Evolutionary conservation across 1,140 invertebrate genomes (phyloP), one percentile per base, ranked within the genome.

Genomic region (Cyclina sinensis): DNA sequence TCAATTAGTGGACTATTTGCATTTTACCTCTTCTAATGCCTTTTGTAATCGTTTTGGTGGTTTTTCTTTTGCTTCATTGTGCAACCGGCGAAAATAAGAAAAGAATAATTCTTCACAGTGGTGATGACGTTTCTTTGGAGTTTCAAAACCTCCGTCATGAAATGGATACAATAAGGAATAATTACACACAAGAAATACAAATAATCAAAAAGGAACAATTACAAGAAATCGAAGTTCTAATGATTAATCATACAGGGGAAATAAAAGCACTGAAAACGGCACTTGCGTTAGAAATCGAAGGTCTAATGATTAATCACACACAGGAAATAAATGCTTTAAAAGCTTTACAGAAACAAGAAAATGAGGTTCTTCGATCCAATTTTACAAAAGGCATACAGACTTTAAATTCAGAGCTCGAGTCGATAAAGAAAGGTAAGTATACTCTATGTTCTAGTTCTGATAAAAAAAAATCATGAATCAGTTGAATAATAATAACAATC

Each of bases 81-180:
- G n/a, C n/a, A n/a, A n/a, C n/a, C n/a, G n/a, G n/a, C 43, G 70
- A 74, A 21, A n/a, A 48, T 5, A 35, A 74, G 5, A 43, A 43
- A 37, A 39, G 70, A 27, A 14, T 74, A 9, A 7, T 74, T 18
- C 39, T 74, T 3, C 70, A 74, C 70, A 74, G 37, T 5, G 24
- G 37, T 46, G 70, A 74, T 46, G 70, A 74, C 39, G 37, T 74
- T 9, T 37, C 70, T 9, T 5, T 9, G 11, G 70, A 74, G 39
- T 74, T 74, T 24, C 70, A 74, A 24, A 24, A 12, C n/a, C 11
- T 74, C 11, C 35, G 70, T 14, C 70, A 74, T 5, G 70, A 74
- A 74, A 46, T 74, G n/a, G 39, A 74, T 21, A 0, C 5, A 1
- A 21, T 74, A 14, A 46, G 48, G 24, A 12, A 12, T 18, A 74